Base-by-base conservation (phyloP, 37 sponge, comb jelly and placozoan species). In the Dysidea cf. avara region DNA sequence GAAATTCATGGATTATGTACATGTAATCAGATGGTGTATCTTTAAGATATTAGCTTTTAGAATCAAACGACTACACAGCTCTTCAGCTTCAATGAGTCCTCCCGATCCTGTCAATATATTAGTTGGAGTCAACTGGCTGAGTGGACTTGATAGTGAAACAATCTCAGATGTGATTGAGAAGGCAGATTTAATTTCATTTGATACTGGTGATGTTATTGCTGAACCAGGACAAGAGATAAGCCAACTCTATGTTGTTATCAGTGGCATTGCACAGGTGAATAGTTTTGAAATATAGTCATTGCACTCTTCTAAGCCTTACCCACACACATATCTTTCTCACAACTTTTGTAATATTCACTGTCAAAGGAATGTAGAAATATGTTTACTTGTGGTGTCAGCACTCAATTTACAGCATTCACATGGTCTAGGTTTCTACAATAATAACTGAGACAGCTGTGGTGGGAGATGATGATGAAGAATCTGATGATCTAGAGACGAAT, bases 221-320 rank as follows among this genome's bases (percentile, higher is more conserved):
- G 32, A 75, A 31, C 36, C 69, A 26, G 86, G 83, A 1, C 89
- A 85, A 32, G 54, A 29, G 9, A 7, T 72, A 25, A 39, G 47
- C 13, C 86, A 86, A 14, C 77, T 95, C 29, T 85, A 81, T 53
- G 61, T 95, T 36, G 78, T 95, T 30, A 74, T 91, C 7, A 82
- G 80, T 65, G 96, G 96, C 18, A 73, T 92, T 3, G 93, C 84
- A 33, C 87, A 83, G 77, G 88, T 83, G 18, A 60, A 66, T 40
- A 16, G 20, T 26, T 5, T 48, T 47, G 53, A 30, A 49, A 7
- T 13, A n/a, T n/a, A n/a, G n/a, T n/a, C n/a, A n/a, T n/a, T n/a
- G n/a, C 52, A 18, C 52, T 16, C 52, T 16, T 49, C 16, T 16
- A 49, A 13, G 16, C 52, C 13, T 16, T 18, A 16, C 52, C 52